Base-by-base conservation (phyloP, 2,888 invertebrate genomes). In the Eupithecia tripunctaria region DNA sequence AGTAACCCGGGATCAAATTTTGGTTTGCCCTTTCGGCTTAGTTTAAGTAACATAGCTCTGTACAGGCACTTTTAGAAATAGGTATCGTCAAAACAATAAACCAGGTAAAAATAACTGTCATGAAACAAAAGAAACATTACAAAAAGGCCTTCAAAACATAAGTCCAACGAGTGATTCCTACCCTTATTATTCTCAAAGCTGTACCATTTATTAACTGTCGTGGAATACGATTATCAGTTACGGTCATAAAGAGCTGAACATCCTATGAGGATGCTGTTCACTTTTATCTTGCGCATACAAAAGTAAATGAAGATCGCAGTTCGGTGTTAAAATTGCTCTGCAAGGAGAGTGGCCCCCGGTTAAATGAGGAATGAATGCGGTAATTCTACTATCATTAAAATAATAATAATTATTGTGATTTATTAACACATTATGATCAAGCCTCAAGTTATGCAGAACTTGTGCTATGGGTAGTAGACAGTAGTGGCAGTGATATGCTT, bases 191-290 rank as follows among this genome's bases (percentile, higher is more conserved):
- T 75, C 68, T 32, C 67, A 73, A 77, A 79, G 76, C 78, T 77
- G 71, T 69, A 73, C 77, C 79, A 82, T 85, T 86, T 80, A 82
- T 84, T 82, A 81, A 81, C 82, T 78, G 82, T 84, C 87, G 80
- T 77, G 68, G 75, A 68, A 74, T 76, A 78, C 75, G 78, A 77
- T 71, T 56, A 65, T 66, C 71, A 74, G 62, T 65, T 38, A 14
- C 29, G 51, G 36, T 59, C 41, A 43, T 27, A 68, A 66, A 25
- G 29, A 66, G 74, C 38, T 74, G 65, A 68, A n/a, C 68, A 56
- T 25, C 51, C 21, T 1, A 51, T 12, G 51, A n/a, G n/a, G 1
- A 51, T 25, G 21, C 51, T 51, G 21, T 25, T 51, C 21, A 51
- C 12, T 21, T 47, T 47, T 21, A 25, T 1, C 51, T n/a, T n/a